Conservation (phyloP, 2,797 vertebrate species). For the Sebastes matsubarae region DNA sequence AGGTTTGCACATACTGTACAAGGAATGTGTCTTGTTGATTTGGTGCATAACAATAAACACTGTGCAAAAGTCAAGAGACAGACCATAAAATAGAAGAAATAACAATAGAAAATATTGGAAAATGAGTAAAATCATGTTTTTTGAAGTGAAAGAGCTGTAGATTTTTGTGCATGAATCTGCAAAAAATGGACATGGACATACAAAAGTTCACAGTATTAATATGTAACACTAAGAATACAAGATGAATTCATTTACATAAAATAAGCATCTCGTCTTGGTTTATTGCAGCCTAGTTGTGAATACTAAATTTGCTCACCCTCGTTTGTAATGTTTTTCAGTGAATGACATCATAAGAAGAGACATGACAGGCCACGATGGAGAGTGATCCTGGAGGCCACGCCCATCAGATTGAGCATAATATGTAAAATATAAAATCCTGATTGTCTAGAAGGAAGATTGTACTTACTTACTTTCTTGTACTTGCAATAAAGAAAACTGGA, state of each 20-base stretch:
- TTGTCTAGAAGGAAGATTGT: neutral
- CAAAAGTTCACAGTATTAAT: neutral
- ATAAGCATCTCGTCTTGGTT: neutral
- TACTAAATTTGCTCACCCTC: neutral
- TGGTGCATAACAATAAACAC: neutral
- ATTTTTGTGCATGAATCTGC: neutral
- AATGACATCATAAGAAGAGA: constrained; percentile 98
- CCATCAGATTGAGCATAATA: neutral
- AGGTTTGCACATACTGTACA: neutral
- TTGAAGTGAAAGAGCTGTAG: neutral
- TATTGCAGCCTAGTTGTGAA: neutral
- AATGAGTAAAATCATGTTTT: neutral
- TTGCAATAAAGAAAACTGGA: neutral
- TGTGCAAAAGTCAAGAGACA: neutral
- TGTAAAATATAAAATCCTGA: neutral
- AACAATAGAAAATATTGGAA: neutral
- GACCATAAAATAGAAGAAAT: neutral
- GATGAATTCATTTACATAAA: neutral
- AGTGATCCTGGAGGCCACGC: constrained; percentile 59
- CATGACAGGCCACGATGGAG: constrained; percentile 88
- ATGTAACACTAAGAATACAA: neutral
- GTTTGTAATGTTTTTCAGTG: constrained; percentile 81
- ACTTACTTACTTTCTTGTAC: neutral
- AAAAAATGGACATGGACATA: neutral
- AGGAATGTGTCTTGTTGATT: neutral